phyloP scores from a whole-genome alignment of 2,888 invertebrate species.

The Amiota mariae region DNA sequence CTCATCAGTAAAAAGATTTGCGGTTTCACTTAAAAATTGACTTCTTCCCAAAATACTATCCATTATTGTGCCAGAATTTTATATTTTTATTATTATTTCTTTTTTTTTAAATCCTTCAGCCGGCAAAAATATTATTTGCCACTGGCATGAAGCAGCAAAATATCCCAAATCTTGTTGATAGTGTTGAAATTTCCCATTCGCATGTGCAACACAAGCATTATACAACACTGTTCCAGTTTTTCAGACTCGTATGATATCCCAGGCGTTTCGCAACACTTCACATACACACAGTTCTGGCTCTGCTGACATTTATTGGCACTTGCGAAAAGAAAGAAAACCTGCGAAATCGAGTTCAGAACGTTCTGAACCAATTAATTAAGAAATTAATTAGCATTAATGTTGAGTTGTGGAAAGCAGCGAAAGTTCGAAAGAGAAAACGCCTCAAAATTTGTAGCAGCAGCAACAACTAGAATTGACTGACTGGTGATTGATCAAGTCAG shows the following conservation, averaged over 20 bases:
- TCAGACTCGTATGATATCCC: too few relatives aligned
- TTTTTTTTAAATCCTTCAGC: too few relatives aligned
- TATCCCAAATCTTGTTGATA: too few relatives aligned
- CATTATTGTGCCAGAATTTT: slow-evolving; percentile 52
- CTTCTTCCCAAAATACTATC: slow-evolving; percentile 70
- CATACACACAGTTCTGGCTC: slow-evolving; percentile 34
- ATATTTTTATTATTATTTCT: too few relatives aligned
- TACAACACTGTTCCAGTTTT: too few relatives aligned
- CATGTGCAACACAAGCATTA: too few relatives aligned
- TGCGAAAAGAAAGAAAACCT: slow-evolving; percentile 43
- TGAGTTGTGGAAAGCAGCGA: not conserved
- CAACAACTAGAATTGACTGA: slow-evolving; percentile 33
- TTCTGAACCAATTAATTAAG: not conserved
- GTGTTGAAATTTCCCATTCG: too few relatives aligned
- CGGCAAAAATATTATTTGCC: too few relatives aligned
- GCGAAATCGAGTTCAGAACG: slow-evolving; percentile 45
- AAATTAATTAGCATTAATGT: not conserved
- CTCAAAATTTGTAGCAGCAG: slow-evolving; percentile 48
- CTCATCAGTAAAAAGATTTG: slow-evolving; percentile 72
- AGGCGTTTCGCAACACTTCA: slow-evolving; percentile 25
- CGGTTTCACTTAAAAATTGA: slow-evolving; percentile 71
- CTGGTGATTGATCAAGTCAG: slow-evolving; percentile 25
- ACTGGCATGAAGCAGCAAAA: too few relatives aligned
- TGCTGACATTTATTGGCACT: slow-evolving; percentile 33
- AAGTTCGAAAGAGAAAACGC: slow-evolving; percentile 37